Evolutionary conservation across 2,797 vertebrate species (phyloP), one percentile per base, ranked within the genome.

Genomic region (Hipposideros larvatus): DNA sequence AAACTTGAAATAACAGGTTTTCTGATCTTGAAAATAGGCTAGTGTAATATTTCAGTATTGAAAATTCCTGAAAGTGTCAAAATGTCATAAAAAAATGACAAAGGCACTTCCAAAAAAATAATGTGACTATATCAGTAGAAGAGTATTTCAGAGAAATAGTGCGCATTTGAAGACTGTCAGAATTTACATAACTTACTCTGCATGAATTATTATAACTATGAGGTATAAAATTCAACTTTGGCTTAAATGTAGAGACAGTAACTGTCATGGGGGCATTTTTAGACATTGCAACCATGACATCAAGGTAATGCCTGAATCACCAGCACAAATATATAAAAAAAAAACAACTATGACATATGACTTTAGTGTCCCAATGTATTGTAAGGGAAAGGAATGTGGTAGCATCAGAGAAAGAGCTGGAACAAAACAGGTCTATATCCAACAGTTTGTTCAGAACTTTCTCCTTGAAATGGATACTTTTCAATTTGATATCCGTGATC

Each of bases 101-200:
- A 98, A 98, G 90, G 89, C 96, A 97, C 95, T 98, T 98, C 96
- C 24, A 78, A 87, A 94, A 95, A 97, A 90, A 96, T 97, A 98
- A 98, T 97, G 96, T 97, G 97, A 96, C 96, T 97, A 98, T 95
- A 93, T 90, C 94, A 97, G 97, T 92, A 97, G 97, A 98, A 96
- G 94, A 96, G 96, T 98, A 98, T 98, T 98, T 98, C 98, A 98
- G 97, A 98, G 97, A 98, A 98, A 98, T 97, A 98, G 80, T 98
- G 97, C 97, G 97, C 97, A 98, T 98, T 98, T 98, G 98, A 98
- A 98, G 98, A 98, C 98, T 98, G 98, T 98, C 98, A 98, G 98
- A 98, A 99, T 99, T 98, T 98, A 98, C 97, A 98, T 98, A 98
- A 98, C 98, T 98, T 98, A 98, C 98, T 98, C 97, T 97, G 97